These are phyloP conservation scores for Ornithoptera priamus DNA, from an alignment of 2,888 invertebrate genomes.

Conservation along the genomic window DNA sequence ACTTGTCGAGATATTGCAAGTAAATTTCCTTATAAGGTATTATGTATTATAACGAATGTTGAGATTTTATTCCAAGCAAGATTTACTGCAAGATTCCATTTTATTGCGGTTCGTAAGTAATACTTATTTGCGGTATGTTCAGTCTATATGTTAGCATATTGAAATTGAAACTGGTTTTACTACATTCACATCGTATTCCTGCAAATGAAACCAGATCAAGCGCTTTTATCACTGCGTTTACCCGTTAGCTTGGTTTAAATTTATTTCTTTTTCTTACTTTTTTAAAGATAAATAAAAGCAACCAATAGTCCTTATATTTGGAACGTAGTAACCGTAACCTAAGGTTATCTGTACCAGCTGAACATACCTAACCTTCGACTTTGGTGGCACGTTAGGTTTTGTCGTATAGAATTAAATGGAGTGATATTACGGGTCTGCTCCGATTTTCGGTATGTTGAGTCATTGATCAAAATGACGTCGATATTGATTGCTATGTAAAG, in stretches of 20 bases:
- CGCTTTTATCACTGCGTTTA: slow-evolving; percentile 9
- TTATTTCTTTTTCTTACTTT: background rate
- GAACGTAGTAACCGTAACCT: no score
- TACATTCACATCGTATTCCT: slow-evolving; percentile 23
- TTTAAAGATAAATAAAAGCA: background rate
- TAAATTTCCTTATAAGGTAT: background rate
- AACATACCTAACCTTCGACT: no score
- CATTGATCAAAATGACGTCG: no score
- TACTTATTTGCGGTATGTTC: slow-evolving; percentile 12
- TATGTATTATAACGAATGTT: background rate
- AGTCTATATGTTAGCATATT: slow-evolving; percentile 10
- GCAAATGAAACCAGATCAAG: slow-evolving; percentile 20
- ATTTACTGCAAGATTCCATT: slow-evolving; percentile 3
- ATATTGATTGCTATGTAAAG: no score
- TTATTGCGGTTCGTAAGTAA: slow-evolving; percentile 20
- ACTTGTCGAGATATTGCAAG: background rate
- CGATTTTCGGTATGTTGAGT: no score
- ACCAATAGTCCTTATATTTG: background rate
- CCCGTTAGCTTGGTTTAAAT: background rate
- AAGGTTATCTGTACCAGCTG: no score
- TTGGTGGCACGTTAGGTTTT: no score
- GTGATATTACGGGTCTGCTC: no score
- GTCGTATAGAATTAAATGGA: no score
- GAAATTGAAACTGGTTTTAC: slow-evolving; percentile 24
- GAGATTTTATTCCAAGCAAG: background rate